These are phyloP conservation scores for Myrmophylax atrothorax DNA, from an alignment of 2,113 vertebrate species.

Conservation along the genomic window DNA sequence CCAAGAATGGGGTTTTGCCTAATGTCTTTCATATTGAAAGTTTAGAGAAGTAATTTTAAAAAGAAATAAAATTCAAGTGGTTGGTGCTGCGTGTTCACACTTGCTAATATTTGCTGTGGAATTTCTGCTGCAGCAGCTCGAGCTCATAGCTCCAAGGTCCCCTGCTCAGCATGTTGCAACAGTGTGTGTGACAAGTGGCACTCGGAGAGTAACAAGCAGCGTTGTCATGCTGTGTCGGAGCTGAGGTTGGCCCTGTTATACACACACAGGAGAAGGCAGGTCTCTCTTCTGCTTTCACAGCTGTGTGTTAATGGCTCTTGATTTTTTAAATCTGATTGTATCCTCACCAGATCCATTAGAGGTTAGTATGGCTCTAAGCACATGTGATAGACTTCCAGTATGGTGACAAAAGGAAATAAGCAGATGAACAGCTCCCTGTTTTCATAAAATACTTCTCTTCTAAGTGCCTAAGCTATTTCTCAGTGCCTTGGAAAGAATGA, in stretches of 20 bases:
- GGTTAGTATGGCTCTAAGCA: neutral
- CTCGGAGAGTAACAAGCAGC: fast-evolving
- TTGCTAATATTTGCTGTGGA: neutral
- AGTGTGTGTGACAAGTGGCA: fast-evolving
- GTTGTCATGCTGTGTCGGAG: fast-evolving
- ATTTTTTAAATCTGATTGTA: fast-evolving
- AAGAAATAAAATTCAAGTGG: neutral
- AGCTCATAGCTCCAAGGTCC: neutral
- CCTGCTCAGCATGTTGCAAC: fast-evolving
- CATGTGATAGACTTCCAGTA: neutral
- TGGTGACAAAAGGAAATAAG: neutral
- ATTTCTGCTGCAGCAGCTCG: neutral
- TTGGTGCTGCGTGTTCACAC: neutral
- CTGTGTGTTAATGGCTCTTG: neutral
- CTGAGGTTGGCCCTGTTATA: fast-evolving
- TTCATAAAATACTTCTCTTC: neutral
- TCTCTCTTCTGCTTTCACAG: neutral
- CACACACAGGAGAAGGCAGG: fast-evolving
- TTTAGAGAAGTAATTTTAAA: neutral
- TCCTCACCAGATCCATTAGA: neutral
- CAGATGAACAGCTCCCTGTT: neutral
- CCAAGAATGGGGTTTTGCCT: neutral
- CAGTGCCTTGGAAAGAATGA: neutral
- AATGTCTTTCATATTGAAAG: neutral
- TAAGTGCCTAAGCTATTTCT: neutral